Base-by-base conservation (phyloP, 1,140 invertebrate genomes). In the Physella acuta region DNA sequence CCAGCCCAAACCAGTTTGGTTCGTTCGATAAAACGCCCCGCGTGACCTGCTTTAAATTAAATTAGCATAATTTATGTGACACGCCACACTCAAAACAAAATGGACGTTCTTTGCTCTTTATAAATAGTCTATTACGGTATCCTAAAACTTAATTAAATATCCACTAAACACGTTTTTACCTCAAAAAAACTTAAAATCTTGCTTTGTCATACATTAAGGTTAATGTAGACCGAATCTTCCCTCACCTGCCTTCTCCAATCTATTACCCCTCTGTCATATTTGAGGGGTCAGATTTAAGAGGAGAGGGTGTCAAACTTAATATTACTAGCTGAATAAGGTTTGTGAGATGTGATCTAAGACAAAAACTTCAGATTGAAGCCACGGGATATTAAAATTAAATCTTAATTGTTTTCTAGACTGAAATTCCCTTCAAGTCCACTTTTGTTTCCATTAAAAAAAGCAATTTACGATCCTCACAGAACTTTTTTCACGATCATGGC, bases 61-160 rank as follows among this genome's bases (percentile, higher is more conserved):
- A 64, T 64, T 64, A 37, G 44, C 62, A 64, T 64, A 64, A 64
- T 64, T 52, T 64, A 64, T 64, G 62, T 37, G 44, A 26, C 44
- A 53, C 62, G 28, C 33, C 34, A 36, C 11, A 44, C 33, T 39
- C 28, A 14, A 44, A 44, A 30, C 5, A 5, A 14, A 55, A 20
- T 55, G 20, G 53, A 20, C 53, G 53, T 55, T 5, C 53, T 30
- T 55, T 14, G 5, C 24, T 55, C 28, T 8, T 8, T 55, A 24
- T 24, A 30, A n/a, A n/a, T n/a, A n/a, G n/a, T 30, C 24, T 55
- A 55, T 30, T 24, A 24, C 5, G 5, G 20, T 64, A 64, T 52
- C 20, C 16, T 34, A 64, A 26, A 24, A 64, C 33, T 28, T 52
- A 31, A 52, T 52, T 51, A n/a, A 64, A 17, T 31, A 51, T 64